Evolutionary conservation across 2,888 invertebrate genomes (phyloP).

Genomic region (Microplitis manilae): DNA sequence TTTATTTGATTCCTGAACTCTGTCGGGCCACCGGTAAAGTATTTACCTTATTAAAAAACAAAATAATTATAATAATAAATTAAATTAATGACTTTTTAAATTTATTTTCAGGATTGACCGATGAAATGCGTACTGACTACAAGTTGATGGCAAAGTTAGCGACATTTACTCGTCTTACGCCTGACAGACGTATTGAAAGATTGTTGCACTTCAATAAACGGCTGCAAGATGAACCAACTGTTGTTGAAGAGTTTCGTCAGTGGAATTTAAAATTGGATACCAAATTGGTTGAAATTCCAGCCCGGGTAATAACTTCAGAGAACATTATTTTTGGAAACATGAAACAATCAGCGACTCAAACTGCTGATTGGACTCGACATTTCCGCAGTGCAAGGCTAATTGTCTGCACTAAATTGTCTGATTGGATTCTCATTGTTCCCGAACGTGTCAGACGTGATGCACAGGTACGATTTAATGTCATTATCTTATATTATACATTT

Average conservation of each 20-base stretch:
- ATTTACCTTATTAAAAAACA: background rate
- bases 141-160: slow-evolving; percentile 81
- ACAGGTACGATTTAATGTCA: slow-evolving; percentile 49
- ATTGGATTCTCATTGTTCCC: slow-evolving; percentile 71
- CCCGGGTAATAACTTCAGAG: slow-evolving; percentile 79
- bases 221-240: slow-evolving; percentile 72
- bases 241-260: slow-evolving; percentile 75
- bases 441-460: slow-evolving; percentile 59
- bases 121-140: slow-evolving; percentile 78
- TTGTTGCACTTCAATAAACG: slow-evolving; percentile 79
- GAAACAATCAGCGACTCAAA: slow-evolving; percentile 74
- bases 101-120: slow-evolving; percentile 73
- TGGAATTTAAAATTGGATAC: slow-evolving; percentile 84
- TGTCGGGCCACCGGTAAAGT: slow-evolving; percentile 84
- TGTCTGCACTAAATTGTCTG: slow-evolving; percentile 56
- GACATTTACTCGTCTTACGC: slow-evolving; percentile 82
- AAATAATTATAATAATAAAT: background rate
- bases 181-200: slow-evolving; percentile 78
- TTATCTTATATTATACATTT: background rate
- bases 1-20: slow-evolving; percentile 87
- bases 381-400: slow-evolving; percentile 75
- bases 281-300: slow-evolving; percentile 78
- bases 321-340: slow-evolving; percentile 74
- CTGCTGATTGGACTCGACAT: slow-evolving; percentile 85
- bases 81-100: background rate